Evolutionary conservation across 2,113 vertebrate species (phyloP).

Genomic region (Mastomys coucha): DNA sequence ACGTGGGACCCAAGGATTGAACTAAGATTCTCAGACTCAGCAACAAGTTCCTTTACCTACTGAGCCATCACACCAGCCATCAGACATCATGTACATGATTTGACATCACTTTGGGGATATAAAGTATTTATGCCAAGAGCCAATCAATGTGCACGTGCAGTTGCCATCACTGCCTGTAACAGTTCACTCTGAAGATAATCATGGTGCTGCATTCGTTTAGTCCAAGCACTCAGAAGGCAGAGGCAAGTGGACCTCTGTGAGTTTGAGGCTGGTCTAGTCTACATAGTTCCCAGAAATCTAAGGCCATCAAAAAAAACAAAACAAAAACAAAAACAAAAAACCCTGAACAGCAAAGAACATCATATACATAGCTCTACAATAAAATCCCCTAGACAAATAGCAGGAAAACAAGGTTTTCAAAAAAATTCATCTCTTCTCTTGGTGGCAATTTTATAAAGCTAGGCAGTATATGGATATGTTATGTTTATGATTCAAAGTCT

Average conservation of each 20-base stretch:
- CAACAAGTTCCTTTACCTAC: not conserved
- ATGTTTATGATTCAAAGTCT: not conserved
- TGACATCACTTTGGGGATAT: not conserved
- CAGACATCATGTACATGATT: not conserved
- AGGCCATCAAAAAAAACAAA: not conserved
- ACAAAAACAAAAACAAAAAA: not conserved
- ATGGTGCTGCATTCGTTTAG: not conserved
- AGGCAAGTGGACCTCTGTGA: not conserved
- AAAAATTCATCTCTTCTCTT: not conserved
- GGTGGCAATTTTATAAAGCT: constrained; percentile 2
- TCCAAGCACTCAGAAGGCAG: not conserved
- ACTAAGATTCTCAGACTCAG: not conserved
- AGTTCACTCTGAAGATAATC: not conserved
- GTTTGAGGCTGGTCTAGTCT: not conserved
- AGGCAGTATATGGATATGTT: not conserved
- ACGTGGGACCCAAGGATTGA: not conserved
- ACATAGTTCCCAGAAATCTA: not conserved
- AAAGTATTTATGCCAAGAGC: not conserved
- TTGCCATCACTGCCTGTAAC: not conserved
- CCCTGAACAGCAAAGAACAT: not conserved
- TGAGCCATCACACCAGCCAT: not conserved
- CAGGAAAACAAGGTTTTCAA: not conserved
- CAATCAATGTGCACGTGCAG: not conserved
- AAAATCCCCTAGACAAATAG: not conserved
- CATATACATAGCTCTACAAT: not conserved